These are phyloP conservation scores for Eilema sororculum DNA, from an alignment of 2,888 invertebrate genomes.

Conservation along the genomic window DNA sequence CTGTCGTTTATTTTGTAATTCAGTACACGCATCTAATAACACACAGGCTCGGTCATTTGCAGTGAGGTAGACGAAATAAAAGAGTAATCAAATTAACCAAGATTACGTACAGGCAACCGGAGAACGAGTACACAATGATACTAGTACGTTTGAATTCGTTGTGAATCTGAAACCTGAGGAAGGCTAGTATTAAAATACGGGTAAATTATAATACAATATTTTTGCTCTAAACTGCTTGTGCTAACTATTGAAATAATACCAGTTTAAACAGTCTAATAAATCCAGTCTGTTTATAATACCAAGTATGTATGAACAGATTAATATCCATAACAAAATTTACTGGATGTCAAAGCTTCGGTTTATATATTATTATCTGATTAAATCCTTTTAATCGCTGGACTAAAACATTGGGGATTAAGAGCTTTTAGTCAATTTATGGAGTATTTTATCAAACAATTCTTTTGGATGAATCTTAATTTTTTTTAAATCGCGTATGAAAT, in stretches of 20 bases:
- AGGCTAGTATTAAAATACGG: neutral
- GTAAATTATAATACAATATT: neutral
- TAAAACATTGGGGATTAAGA: neutral
- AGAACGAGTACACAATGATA: neutral
- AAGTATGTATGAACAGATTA: neutral
- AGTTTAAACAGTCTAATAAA: neutral
- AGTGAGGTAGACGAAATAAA: slow-evolving; percentile 2
- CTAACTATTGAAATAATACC: no score
- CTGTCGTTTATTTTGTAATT: slow-evolving; percentile 1
- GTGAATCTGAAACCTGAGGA: neutral
- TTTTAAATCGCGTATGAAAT: no score
- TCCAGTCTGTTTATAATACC: neutral
- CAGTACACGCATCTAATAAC: slow-evolving; percentile 4
- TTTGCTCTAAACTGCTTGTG: no score
- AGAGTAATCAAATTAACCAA: neutral
- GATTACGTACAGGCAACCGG: neutral
- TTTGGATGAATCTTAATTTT: neutral
- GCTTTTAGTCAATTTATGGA: neutral
- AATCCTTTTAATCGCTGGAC: no score
- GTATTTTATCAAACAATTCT: neutral
- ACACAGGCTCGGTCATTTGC: slow-evolving; percentile 1
- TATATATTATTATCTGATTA: neutral
- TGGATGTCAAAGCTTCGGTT: neutral
- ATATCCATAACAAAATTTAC: neutral
- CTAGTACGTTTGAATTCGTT: neutral